Evolutionary conservation across 2,888 invertebrate species (phyloP).

Genomic region (Epirrita christyi): DNA sequence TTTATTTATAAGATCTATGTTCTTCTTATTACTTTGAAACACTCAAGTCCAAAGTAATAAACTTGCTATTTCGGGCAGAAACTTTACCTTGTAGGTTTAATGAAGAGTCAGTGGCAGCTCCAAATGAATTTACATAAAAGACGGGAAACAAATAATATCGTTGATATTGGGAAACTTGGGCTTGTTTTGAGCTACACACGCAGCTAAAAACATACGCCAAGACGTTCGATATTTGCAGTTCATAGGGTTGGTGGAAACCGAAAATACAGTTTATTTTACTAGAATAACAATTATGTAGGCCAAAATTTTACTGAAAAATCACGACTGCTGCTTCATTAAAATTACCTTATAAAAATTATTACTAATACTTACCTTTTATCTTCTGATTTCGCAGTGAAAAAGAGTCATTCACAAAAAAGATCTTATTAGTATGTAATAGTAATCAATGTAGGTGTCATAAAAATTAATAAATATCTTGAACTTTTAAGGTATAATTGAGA

Average conservation of each 20-base stretch:
- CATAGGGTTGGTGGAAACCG: conserved; percentile 51
- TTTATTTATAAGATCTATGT: conserved; percentile 6
- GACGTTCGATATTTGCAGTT: conserved; percentile 59
- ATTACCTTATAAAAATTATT: too few species aligned
- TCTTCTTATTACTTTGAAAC: conserved; percentile 1
- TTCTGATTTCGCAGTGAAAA: too few species aligned
- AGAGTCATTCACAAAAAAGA: too few species aligned
- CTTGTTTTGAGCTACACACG: conserved; percentile 58
- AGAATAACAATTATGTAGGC: too few species aligned
- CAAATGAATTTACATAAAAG: conserved; percentile 59
- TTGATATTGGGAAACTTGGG: conserved; percentile 73
- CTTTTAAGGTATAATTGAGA: too few species aligned
- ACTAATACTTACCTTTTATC: too few species aligned
- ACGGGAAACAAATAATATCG: conserved; percentile 64
- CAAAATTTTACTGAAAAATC: too few species aligned
- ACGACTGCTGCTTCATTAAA: too few species aligned
- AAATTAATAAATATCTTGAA: too few species aligned
- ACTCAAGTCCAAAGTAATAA: conserved; percentile 25
- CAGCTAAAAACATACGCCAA: conserved; percentile 62
- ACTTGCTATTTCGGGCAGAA: conserved; percentile 10
- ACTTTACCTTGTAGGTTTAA: conserved; percentile 26
- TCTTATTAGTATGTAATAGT: too few species aligned
- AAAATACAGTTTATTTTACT: neutral
- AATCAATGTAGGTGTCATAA: too few species aligned
- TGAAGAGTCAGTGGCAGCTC: conserved; percentile 44